Base-by-base conservation (phyloP, 2,113 vertebrate genomes). In the Tor tambroides region DNA sequence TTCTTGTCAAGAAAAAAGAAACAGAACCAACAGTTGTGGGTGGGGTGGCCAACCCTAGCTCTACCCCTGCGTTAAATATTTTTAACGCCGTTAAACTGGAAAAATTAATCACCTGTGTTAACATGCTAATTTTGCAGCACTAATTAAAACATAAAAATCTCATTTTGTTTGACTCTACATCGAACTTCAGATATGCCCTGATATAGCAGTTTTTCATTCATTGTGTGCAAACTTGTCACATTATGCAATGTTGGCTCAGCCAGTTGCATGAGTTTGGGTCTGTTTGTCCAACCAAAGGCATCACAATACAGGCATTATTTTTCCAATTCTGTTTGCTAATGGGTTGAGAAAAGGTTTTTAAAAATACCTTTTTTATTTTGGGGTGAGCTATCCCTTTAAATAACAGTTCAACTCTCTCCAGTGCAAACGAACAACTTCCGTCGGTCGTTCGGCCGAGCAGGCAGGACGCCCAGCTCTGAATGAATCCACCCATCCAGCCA, bases 401-500 rank as follows among this genome's bases (percentile, higher is more conserved):
- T 82, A 77, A 88, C 92, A 87, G 43, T n/a, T 46, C 3, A n/a
- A 19, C 26, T 77, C 26, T 74, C 49, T 74, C 51, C 30, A 92
- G 92, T 90, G 88, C 92, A 90, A 91, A 92, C 91, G 88, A 90
- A 93, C 92, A 91, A 91, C 88, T 90, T 91, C 80, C 87, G 90
- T 93, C 91, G 91, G 92, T 93, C 90, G 90, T 7, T 43, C 43
- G 10, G 91, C 89, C 92, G 91, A 93, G 93, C 92, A 92, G 93
- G 91, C 46, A 41, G 23, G 67, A 91, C 91, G 92, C 90, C 87
- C 85, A 87, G 76, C 65, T 72, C 28, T 38, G 35, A 87, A 93
- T 94, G 93, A 95, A 93, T 94, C 92, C 92, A 90, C 92, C 91
- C 92, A 94, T 94, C 93, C 91, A 95, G 90, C 46, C 80, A 46